Base-by-base conservation (phyloP, 2,888 invertebrate species). In the Cosmia pyralina region DNA sequence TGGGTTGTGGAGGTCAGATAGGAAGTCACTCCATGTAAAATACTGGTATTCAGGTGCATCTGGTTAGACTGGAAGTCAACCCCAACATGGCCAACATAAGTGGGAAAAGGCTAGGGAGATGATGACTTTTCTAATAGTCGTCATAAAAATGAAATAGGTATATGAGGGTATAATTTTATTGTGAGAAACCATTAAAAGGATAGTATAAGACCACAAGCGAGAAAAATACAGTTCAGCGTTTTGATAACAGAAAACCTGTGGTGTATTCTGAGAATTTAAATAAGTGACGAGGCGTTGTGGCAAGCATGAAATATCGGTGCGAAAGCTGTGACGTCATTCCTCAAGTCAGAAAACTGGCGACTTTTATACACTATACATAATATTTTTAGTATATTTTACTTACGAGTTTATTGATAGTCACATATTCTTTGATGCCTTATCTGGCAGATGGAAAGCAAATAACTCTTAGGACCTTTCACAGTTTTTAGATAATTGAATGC, bases 221-320 rank as follows among this genome's bases (percentile, higher is more conserved):
- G 7, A n/a, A 69, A 69, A 46, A 59, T 4, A 22, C 2, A 13
- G 10, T 3, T 15, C 19, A 50, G 19, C 44, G 2, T 13, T 63
- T 38, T 38, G 28, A 5, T n/a, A 53, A 28, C 46, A 22, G 59
- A 53, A 53, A 69, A 41, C 2, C 59, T 53, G 52, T 60, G 52
- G 22, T 69, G 28, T 59, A 53, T 28, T 46, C 17, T 41, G 11
- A 34, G 53, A 60, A 78, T 78, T 53, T 53, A 60, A 77, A 60
- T 60, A 60, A 60, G 34, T 60, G 53, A 44, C 70, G 53, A 50
- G 44, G 13, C 22, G n/a, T 34, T 22, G n/a, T 60, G 22, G 22
- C 41, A 34, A 48, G 70, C 41, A 34, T 50, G 13, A 78, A 78
- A 70, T 60, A 53, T 55, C 28, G 41, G 8, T 50, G 13, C 46